Evolutionary conservation across 2,888 invertebrate species (phyloP).

Genomic region (Tenthredo distinguenda): DNA sequence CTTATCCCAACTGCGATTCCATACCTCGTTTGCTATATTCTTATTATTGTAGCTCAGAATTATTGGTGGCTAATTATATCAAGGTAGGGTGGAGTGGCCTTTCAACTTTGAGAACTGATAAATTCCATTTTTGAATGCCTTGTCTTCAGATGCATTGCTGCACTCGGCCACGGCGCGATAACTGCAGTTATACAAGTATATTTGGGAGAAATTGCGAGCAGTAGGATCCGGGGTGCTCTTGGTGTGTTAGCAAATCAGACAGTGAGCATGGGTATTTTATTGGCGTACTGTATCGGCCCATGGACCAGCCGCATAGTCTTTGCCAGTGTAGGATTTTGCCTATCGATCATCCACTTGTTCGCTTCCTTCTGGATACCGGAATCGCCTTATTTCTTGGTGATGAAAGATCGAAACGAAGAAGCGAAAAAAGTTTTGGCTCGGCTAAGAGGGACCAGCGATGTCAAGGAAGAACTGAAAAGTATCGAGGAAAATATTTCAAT

Average conservation of each 20-base stretch:
- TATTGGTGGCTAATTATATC: not conserved
- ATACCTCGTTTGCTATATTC: not conserved
- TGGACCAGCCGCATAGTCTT: slow-evolving; percentile 31
- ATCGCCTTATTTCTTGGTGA: slow-evolving; percentile 58
- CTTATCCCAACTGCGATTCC: not conserved
- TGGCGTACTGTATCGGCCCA: slow-evolving; percentile 41
- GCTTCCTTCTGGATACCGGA: slow-evolving; percentile 60
- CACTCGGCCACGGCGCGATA: not conserved
- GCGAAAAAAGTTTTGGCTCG: slow-evolving; percentile 54
- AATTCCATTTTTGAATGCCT: not conserved
- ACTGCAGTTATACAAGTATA: not conserved
- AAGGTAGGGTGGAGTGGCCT: not conserved
- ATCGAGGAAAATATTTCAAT: slow-evolving; percentile 34
- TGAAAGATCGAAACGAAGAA: slow-evolving; percentile 2
- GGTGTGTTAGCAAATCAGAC: not conserved
- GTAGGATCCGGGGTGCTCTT: not conserved
- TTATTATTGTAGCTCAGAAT: not conserved
- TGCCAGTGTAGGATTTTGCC: not conserved
- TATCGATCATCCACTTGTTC: not conserved
- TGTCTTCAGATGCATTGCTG: not conserved
- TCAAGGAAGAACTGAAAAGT: slow-evolving; percentile 46
- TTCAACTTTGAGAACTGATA: not conserved
- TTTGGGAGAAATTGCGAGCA: not conserved
- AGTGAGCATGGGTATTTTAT: not conserved
- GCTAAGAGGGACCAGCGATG: slow-evolving; percentile 48